Base-by-base conservation (phyloP, 2,113 vertebrate genomes). In the Leucosticte australis region DNA sequence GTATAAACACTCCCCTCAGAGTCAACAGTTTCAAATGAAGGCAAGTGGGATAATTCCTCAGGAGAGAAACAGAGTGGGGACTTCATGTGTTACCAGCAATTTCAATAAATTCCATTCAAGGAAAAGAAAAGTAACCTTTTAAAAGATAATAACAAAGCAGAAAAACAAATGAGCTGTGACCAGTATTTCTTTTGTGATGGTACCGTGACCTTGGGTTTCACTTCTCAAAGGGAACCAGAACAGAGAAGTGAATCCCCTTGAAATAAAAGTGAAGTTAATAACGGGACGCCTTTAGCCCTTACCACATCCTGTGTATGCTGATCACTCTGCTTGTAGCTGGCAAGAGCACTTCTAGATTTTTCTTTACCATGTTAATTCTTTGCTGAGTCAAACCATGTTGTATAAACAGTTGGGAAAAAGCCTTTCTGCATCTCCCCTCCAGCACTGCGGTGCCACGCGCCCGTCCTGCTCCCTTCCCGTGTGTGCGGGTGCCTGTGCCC, bases 191-290 rank as follows among this genome's bases (percentile, higher is more conserved):
- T 97, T 96, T 96, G 95, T 94, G 95, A 96, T 97, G 95, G 95
- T 86, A 97, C 87, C 7, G 15, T 96, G 93, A 97, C 90, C 96
- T 97, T 86, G 94, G 69, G 96, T 98, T 98, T 98, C 98, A 98
- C 97, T 98, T 98, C 98, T 97, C 97, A 96, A 97, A 98, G 86
- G 96, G 95, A 98, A 98, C 94, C 91, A 96, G 97, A 98, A 98
- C 94, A 97, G 97, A 98, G 98, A 98, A 97, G 97, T 94, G 95
- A 98, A 98, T 97, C 96, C 96, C 97, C 97, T 97, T 97, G 97
- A 98, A 98, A 98, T 97, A 98, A 98, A 98, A 98, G 97, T 97
- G 97, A 97, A 97, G 97, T 98, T 98, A 98, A 97, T 98, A 97
- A 97, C 91, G 96, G 97, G 96, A 97, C 49, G 89, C 87, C 96